Conservation (phyloP, 1,140 invertebrate genomes). For the Orchestia grillus region DNA sequence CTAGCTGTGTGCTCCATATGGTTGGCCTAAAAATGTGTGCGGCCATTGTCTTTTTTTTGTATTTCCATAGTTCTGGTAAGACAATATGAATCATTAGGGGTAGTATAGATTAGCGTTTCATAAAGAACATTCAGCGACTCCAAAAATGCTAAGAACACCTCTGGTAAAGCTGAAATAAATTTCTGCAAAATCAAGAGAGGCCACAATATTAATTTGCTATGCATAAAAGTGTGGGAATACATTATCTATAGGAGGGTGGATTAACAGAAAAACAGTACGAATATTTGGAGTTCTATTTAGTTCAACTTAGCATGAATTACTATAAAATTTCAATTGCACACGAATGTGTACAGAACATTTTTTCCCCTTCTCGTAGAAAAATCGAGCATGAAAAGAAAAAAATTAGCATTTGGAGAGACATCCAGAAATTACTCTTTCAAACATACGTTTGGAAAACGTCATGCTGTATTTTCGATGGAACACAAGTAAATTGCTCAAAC, state of each 20-base stretch:
- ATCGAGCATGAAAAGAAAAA: background rate
- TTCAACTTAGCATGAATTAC: too few species aligned
- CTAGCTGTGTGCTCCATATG: background rate
- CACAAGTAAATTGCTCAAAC: background rate
- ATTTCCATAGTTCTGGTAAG: background rate
- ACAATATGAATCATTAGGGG: background rate
- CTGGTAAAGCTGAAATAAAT: too few species aligned
- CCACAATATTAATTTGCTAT: too few species aligned
- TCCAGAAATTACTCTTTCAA: background rate
- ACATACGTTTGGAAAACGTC: background rate
- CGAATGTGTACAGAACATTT: background rate
- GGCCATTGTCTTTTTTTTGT: background rate
- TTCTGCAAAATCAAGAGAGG: too few species aligned
- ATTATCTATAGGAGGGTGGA: too few species aligned
- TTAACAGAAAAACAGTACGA: too few species aligned
- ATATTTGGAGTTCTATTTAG: too few species aligned
- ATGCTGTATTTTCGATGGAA: background rate
- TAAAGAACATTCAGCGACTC: too few species aligned
- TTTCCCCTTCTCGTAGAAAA: background rate
- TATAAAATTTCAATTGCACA: too few species aligned
- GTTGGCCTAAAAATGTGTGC: background rate
- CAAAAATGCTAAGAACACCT: too few species aligned
- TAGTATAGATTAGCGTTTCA: background rate
- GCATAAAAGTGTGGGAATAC: too few species aligned
- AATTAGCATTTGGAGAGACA: background rate